These are phyloP conservation scores for Muntiacus muntjak DNA, from an alignment of 2,113 vertebrate genomes.

Conservation along the genomic window DNA sequence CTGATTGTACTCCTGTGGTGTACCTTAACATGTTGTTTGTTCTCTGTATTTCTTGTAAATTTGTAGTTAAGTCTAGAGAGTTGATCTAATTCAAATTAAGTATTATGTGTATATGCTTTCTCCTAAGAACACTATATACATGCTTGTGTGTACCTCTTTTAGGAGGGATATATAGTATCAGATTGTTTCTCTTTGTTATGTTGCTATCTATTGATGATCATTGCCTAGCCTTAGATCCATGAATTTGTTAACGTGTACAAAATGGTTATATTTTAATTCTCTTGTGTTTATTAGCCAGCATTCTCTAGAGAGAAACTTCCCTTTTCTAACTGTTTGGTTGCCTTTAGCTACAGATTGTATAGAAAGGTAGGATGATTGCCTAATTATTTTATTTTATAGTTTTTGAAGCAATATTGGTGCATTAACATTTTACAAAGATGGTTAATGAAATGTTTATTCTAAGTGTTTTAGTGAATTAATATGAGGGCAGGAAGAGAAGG, in stretches of 20 bases:
- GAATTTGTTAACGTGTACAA: neutral
- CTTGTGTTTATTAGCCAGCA: neutral
- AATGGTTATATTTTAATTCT: neutral
- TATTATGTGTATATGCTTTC: neutral
- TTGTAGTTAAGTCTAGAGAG: neutral
- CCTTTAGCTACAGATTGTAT: neutral
- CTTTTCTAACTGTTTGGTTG: neutral
- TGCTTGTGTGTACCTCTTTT: neutral
- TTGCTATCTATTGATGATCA: neutral
- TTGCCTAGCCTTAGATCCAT: neutral
- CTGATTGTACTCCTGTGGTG: neutral
- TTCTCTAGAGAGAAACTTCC: slow-evolving; percentile 12
- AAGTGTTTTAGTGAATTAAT: neutral
- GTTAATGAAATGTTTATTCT: neutral
- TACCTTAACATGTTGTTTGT: neutral
- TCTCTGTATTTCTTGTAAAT: neutral
- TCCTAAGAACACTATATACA: neutral
- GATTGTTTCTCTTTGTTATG: slow-evolving; percentile 2
- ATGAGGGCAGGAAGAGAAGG: neutral
- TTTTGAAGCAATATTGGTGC: slow-evolving; percentile 29
- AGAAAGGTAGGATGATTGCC: neutral
- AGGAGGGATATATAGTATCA: neutral
- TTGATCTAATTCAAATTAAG: neutral
- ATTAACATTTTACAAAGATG: neutral
- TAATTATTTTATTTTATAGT: neutral